These are phyloP conservation scores for Rousettus madagascariensis DNA, from an alignment of 2,797 vertebrate species.

Conservation along the genomic window DNA sequence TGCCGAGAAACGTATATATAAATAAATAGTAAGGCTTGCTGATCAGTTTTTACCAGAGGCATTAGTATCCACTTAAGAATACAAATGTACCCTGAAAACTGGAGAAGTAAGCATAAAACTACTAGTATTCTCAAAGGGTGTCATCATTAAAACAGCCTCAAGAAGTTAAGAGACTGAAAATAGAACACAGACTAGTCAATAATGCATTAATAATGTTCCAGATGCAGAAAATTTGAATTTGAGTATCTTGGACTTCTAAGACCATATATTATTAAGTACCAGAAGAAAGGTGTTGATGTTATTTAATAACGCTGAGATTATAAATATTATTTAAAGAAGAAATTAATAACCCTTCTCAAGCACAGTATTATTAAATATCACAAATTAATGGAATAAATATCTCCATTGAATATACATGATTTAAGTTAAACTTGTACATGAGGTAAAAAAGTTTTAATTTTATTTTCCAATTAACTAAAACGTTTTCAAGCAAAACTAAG, in stretches of 20 bases:
- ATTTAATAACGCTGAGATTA: background rate
- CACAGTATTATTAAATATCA: background rate
- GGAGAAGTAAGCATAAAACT: background rate
- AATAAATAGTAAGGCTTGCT: background rate
- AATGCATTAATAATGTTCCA: background rate
- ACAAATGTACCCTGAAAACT: background rate
- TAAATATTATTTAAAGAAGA: background rate
- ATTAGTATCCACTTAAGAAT: background rate
- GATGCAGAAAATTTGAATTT: background rate
- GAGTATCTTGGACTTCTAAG: background rate
- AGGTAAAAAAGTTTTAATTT: background rate
- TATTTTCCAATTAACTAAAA: constrained; percentile 16
- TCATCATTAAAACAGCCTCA: background rate
- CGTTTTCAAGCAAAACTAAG: background rate
- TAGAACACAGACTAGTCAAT: background rate
- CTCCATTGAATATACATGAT: background rate
- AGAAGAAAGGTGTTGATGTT: background rate
- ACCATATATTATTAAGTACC: background rate
- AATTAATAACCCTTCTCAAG: background rate
- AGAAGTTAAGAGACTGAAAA: background rate
- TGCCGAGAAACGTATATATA: background rate
- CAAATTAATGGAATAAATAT: background rate
- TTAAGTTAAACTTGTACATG: background rate
- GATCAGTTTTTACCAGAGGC: background rate
- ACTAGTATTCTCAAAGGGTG: background rate